Evolutionary conservation across 2,113 vertebrate species (phyloP), one percentile per base, ranked within the genome.

Genomic region (Sinocyclocheilus rhinocerous): DNA sequence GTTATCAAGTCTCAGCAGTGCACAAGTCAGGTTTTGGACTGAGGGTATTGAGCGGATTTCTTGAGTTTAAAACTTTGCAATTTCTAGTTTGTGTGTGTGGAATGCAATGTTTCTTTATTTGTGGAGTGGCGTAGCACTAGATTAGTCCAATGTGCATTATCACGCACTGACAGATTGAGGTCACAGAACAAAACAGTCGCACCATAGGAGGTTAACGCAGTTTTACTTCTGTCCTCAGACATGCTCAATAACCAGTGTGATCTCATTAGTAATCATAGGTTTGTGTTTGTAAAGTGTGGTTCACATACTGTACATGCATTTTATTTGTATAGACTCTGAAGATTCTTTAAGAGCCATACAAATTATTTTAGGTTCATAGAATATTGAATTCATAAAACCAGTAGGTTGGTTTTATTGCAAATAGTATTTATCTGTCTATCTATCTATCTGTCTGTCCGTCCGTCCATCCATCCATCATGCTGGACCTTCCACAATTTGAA

Each of bases 1-100:
- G 22, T 80, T 61, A 61, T 80, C 77, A 80, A 42, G 57, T 24
- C 77, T 63, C 77, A 80, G 36, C 77, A 80, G 77, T 45, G 77
- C 18, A 55, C 77, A 63, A 80, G 57, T 61, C 77, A 80, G 55
- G 55, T 61, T 80, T 59, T 63, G 57, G 77, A 80, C 77, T 61
- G 20, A 42, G 77, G 77, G 77, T 24, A 26, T 76, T 50, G n/a
- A 8, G 6, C n/a, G 13, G 42, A 61, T 80, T 63, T 80, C 33
- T 63, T 80, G 33, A 80, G 42, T 80, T 80, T 61, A 61, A 42
- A 61, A 59, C 55, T 61, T 61, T n/a, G 59, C 33, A 57, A 79
- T 79, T 22, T 42, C 55, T 39, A 22, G 75, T 67, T 29, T 67
- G 45, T 78, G 45, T 55, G 22, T 63, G 61, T 78, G 15, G 48